Evolutionary conservation across 2,797 vertebrate genomes (phyloP).

Genomic region (Sebastes hopkinsi): DNA sequence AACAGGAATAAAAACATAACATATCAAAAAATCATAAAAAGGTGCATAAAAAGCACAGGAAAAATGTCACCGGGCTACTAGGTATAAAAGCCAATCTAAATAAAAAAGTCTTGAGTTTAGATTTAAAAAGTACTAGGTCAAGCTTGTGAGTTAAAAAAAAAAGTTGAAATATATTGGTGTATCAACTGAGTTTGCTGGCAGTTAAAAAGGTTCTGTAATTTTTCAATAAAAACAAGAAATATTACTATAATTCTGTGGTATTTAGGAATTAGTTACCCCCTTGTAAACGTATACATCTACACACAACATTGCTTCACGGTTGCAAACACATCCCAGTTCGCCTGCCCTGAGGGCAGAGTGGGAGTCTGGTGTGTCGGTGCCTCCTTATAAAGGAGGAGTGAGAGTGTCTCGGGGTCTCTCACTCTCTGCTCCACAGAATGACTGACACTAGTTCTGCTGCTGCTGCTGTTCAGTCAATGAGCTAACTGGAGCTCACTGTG

Average conservation of each 20-base stretch:
- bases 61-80: too few relatives aligned
- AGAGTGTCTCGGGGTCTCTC: constrained; percentile 52
- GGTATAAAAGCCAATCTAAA: too few relatives aligned
- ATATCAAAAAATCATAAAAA: too few relatives aligned
- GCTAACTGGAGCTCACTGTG: constrained; percentile 38
- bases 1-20: too few relatives aligned
- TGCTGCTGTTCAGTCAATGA: constrained; percentile 37
- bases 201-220: background rate
- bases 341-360: constrained; percentile 57
- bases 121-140: too few relatives aligned
- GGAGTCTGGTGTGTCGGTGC: constrained; percentile 53
- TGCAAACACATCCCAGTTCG: constrained; percentile 42
- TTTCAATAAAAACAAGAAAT: background rate
- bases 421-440: constrained; percentile 59
- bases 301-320: constrained; percentile 18
- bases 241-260: constrained; percentile 4
- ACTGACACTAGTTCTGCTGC: constrained; percentile 33
- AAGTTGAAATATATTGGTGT: too few relatives aligned
- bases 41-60: too few relatives aligned
- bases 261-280: background rate
- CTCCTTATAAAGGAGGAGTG: constrained; percentile 81
- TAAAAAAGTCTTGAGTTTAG: too few relatives aligned
- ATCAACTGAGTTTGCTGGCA: background rate
- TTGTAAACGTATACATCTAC: background rate
- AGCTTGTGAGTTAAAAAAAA: background rate